These are phyloP conservation scores for Ceratotherium simum DNA, from an alignment of 2,113 vertebrate genomes.

Conservation along the genomic window DNA sequence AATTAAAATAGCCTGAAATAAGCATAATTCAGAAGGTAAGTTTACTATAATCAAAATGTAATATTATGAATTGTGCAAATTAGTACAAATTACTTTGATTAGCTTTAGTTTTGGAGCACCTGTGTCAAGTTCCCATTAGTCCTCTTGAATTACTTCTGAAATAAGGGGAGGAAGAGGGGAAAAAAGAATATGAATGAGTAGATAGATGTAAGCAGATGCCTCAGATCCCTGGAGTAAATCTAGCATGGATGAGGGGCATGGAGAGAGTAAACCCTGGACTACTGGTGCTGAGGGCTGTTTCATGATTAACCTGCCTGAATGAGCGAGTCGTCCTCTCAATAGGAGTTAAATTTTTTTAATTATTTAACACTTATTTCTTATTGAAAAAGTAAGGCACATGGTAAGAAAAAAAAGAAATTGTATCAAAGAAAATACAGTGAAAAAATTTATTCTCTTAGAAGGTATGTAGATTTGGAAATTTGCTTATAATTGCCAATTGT, in stretches of 20 bases:
- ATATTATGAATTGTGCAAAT: not conserved
- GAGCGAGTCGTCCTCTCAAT: not conserved
- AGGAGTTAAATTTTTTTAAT: not conserved
- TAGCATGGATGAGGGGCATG: not conserved
- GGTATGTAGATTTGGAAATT: not conserved
- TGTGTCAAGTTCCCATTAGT: not conserved
- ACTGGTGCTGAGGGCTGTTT: not conserved
- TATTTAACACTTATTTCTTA: not conserved
- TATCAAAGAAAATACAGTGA: not conserved
- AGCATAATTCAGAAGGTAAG: not conserved
- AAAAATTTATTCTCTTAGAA: not conserved
- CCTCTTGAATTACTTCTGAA: slow-evolving; percentile 38
- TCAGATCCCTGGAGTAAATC: not conserved
- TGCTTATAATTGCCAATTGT: not conserved
- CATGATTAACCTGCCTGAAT: not conserved
- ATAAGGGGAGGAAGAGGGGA: not conserved
- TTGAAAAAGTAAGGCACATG: not conserved
- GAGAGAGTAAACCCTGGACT: not conserved
- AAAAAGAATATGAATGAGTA: not conserved
- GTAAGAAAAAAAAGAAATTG: not conserved
- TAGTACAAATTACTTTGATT: not conserved
- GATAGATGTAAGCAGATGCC: not conserved
- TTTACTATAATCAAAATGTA: slow-evolving; percentile 17
- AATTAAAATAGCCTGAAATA: not conserved
- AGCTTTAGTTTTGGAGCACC: not conserved